phyloP scores from a whole-genome alignment of 2,797 vertebrate species.

The Setipinna tenuifilis region DNA sequence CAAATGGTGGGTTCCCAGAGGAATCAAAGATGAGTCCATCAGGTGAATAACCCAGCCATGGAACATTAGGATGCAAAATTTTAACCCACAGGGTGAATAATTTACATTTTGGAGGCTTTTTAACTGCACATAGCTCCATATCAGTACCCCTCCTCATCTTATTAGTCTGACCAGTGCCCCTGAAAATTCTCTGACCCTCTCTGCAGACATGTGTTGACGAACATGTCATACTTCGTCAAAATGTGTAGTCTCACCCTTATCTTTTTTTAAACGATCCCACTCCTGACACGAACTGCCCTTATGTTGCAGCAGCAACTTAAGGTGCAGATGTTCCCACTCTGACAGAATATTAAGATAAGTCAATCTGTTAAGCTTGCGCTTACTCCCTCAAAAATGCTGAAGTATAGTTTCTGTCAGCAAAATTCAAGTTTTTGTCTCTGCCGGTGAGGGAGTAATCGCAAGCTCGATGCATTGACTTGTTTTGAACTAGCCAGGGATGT shows the following conservation, averaged over 20 bases:
- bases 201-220: constrained; percentile 16
- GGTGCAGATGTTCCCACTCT: constrained; percentile 33
- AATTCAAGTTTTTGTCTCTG: too few species aligned
- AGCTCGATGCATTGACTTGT: too few species aligned
- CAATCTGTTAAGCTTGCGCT: constrained; percentile 34
- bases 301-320: constrained; percentile 28
- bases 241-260: constrained; percentile 15
- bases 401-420: too few species aligned
- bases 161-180: neutral
- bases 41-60: constrained; percentile 35
- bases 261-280: constrained; percentile 29
- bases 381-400: neutral
- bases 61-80: constrained; percentile 38
- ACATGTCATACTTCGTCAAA: constrained; percentile 37
- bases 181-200: constrained; percentile 6
- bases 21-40: constrained; percentile 27
- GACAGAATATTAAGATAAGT: too few species aligned
- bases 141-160: constrained; percentile 28
- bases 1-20: constrained; percentile 27
- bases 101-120: constrained; percentile 27
- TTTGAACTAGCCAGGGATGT: too few species aligned
- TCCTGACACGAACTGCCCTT: constrained; percentile 28
- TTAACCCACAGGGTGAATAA: constrained; percentile 27
- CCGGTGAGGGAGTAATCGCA: too few species aligned
- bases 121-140: constrained; percentile 25